Percentiles rank a stretch among this genome's conserved stretches.
Conservation (phyloP, 1,140 invertebrate species). For the Ephestia elutella region DNA sequence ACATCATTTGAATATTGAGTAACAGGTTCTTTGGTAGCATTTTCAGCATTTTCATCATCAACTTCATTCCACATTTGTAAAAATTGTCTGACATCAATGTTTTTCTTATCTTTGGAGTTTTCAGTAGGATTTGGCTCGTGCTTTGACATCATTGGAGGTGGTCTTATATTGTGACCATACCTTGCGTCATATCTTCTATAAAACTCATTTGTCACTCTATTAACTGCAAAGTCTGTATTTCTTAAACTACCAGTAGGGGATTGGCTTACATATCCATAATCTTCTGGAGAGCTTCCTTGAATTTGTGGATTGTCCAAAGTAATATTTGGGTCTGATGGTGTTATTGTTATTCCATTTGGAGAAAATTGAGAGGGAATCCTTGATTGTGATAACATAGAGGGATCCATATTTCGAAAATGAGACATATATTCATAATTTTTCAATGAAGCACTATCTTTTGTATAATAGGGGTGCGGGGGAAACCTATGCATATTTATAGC, state of each 20-base stretch:
- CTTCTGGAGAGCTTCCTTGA: slow-evolving; percentile 55
- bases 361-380: slow-evolving; percentile 62
- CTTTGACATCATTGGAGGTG: slow-evolving; percentile 23
- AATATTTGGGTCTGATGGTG: slow-evolving; percentile 62
- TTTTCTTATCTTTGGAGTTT: slow-evolving; percentile 49
- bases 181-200: slow-evolving; percentile 44
- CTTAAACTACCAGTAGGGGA: slow-evolving; percentile 63
- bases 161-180: slow-evolving; percentile 33
- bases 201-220: slow-evolving; percentile 43
- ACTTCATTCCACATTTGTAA: slow-evolving; percentile 74
- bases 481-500: slow-evolving; percentile 43
- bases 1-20: slow-evolving; percentile 27
- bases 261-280: slow-evolving; percentile 70
- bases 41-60: slow-evolving; percentile 57
- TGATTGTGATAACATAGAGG: slow-evolving; percentile 35
- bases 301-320: slow-evolving; percentile 59
- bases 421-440: slow-evolving; percentile 53
- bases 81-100: slow-evolving; percentile 66
- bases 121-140: slow-evolving; percentile 23
- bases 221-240: slow-evolving; percentile 55
- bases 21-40: slow-evolving; percentile 34
- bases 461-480: slow-evolving; percentile 45
- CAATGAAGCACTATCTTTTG: slow-evolving; percentile 49
- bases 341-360: slow-evolving; percentile 58
- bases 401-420: slow-evolving; percentile 45